Base-by-base conservation (phyloP, 2,888 invertebrate genomes). In the Hypsopygia costalis region DNA sequence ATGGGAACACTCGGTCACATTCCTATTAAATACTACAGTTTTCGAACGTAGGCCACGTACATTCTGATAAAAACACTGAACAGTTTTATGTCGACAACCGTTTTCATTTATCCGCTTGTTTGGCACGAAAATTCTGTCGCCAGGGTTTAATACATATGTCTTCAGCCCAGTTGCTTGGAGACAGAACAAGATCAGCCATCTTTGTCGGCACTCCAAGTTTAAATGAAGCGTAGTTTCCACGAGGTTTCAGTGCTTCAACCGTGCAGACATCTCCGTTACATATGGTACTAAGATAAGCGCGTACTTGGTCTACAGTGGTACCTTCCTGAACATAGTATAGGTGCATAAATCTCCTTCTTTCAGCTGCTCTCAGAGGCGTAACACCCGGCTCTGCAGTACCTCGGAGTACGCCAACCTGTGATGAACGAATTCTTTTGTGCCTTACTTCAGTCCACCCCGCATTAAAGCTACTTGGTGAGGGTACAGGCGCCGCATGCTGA, bases 211-310 rank as follows among this genome's bases (percentile, higher is more conserved):
- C 32, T 3, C 39, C 32, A 0, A 43, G 29, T 11, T 48, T 48
- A 25, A 45, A 45, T 1, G 45, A 46, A 4, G 42, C 34, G 21
- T 46, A 46, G 16, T 33, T 40, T 0, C 46, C 42, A 2, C 47
- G 39, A 1, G 44, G 22, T 11, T 45, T 45, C 0, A 45, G 40
- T 6, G 27, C 36, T 11, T 48, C 34, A 1, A 45, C 45, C 0
- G 39, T 25, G 25, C 43, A 48, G 7, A 36, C 20, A 10, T 43
- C 41, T 4, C 30, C 16, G 0, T 16, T 32, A 28, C 48, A 41
- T 0, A 48, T 30, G 6, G 22, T 3, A 4, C 10, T 9, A 0
- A 48, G 25, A 22, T 48, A 39, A 1, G 33, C 25, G 3, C 8
- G 31, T 29, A 44, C 40, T 25, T 47, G 41, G 4, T 44, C 39